Conservation (phyloP, 2,797 vertebrate genomes). For the Crypturellus tataupa region DNA sequence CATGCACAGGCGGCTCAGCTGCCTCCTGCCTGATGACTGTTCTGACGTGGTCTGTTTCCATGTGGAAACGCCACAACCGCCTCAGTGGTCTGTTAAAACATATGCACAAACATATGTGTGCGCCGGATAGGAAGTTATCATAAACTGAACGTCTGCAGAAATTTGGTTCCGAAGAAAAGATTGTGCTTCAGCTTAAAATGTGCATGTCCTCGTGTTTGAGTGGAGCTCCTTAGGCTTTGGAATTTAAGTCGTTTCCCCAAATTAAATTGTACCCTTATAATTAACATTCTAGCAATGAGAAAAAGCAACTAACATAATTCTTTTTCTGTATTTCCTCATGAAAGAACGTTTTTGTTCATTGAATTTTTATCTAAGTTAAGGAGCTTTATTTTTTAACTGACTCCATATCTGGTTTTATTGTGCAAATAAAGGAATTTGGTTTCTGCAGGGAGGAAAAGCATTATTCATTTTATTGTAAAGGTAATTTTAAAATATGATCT, state of each 20-base stretch:
- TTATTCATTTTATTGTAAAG: constrained; percentile 54
- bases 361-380: constrained; percentile 51
- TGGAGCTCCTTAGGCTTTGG: not conserved
- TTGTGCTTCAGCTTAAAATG: not conserved
- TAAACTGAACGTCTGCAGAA: not conserved
- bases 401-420: constrained; percentile 24
- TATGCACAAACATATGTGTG: accelerated
- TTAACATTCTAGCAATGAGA: not conserved
- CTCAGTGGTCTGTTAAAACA: not conserved
- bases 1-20: not conserved
- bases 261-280: constrained; percentile 35
- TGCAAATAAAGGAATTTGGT: constrained; percentile 34
- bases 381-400: constrained; percentile 53
- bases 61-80: not conserved
- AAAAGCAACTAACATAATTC: constrained; percentile 2
- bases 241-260: not conserved
- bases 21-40: not conserved
- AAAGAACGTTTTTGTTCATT: constrained; percentile 23
- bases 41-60: not conserved
- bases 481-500: constrained; percentile 34
- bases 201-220: not conserved
- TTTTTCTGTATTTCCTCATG: constrained; percentile 8
- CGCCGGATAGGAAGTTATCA: not conserved
- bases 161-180: not conserved
- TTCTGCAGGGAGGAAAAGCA: constrained; percentile 1